Base-by-base conservation (phyloP, 2,797 vertebrate species). In the Lacerta agilis region DNA sequence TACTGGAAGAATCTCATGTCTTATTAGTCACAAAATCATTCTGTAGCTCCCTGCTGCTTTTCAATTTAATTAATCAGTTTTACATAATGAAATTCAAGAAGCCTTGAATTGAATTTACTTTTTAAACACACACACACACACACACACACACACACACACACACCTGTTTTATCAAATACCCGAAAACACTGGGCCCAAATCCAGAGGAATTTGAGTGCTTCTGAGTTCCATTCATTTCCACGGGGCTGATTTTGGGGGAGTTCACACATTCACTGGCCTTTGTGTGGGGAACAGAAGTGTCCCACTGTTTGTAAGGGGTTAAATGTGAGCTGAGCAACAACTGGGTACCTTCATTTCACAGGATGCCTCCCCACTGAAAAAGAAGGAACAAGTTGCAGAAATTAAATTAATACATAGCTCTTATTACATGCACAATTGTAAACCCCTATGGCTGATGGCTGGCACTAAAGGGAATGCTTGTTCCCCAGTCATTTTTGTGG, bases 41-140 rank as follows among this genome's bases (percentile, higher is more conserved):
- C 38, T 84, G 49, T 45, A 87, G 91, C 88, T 91, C 86, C 76
- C 90, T 77, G 41, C 9, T 89, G 87, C 23, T 92, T 90, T 91
- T 41, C 88, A 88, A 72, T 88, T 84, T 88, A 88, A 89, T 88
- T 83, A 90, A 91, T 82, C 72, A 71, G 49, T 89, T 93, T 49
- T 91, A 27, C 66, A 67, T 87, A 94, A 88, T 58, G 79, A 91
- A 82, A 86, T 90, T 73, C 90, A 45, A 92, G 87, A 89, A 93
- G 90, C 73, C 25, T 23, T 91, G 71, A 3, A 87, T 49, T 87
- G 67, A 45, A 81, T 27, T 25, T 25, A 84, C 17, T 88, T 92
- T 92, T 20, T 67, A 75, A 36, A 91, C 92, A 91, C 17, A 61
- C 58, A 61, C 17, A 61, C 18, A 61, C 55, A 43, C 7, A 77